These are phyloP conservation scores for Stenodema calcarata DNA, from an alignment of 2,888 invertebrate genomes.

Conservation along the genomic window DNA sequence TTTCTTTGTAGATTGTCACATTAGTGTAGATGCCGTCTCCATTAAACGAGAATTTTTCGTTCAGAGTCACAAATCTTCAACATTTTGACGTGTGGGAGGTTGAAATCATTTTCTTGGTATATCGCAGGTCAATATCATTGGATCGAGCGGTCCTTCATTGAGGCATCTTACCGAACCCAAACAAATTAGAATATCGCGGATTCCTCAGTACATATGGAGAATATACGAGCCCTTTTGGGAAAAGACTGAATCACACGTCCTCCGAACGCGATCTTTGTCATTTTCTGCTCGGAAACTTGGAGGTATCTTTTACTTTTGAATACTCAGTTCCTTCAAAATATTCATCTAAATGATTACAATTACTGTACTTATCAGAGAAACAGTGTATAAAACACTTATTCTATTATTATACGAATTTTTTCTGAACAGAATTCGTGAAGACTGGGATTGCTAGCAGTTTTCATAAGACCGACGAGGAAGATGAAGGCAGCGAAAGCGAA, in stretches of 20 bases:
- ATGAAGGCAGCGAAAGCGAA: not conserved
- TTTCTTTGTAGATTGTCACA: too few relatives aligned
- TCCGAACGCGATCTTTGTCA: not conserved
- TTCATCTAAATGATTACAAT: not conserved
- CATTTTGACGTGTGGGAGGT: too few relatives aligned
- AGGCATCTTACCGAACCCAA: not conserved
- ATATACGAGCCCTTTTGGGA: not conserved
- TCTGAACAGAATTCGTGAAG: not conserved
- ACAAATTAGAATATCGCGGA: not conserved
- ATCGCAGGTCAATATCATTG: not conserved
- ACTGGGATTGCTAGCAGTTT: not conserved
- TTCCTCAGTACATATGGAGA: not conserved
- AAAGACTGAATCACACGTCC: not conserved
- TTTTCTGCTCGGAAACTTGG: not conserved
- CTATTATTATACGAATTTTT: too few relatives aligned
- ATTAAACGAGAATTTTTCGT: too few relatives aligned
- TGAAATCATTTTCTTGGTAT: too few relatives aligned
- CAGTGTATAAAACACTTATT: too few relatives aligned
- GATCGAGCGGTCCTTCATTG: not conserved
- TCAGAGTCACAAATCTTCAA: too few relatives aligned
- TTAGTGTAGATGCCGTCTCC: too few relatives aligned
- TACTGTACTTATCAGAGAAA: too few relatives aligned
- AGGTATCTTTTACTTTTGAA: not conserved
- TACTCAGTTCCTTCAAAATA: not conserved
- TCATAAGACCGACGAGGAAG: not conserved